A percentile compares a stretch with the other conserved stretches of the same genome.
Evolutionary conservation across 2,888 invertebrate genomes (phyloP).

Genomic region (Lampropteryx suffumata): DNA sequence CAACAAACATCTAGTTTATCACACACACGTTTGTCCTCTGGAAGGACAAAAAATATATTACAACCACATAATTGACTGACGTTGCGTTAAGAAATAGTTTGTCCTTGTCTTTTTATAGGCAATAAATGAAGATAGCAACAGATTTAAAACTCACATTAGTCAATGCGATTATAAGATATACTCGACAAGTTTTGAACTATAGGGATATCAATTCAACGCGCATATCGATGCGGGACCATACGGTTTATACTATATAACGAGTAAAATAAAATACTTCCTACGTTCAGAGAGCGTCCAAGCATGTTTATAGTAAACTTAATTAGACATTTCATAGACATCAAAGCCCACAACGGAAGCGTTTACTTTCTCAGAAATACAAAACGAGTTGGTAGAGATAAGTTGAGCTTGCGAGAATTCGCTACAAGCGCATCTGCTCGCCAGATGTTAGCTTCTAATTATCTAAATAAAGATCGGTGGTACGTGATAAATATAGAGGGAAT

Average conservation of each 20-base stretch:
- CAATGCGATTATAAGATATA: too few relatives aligned
- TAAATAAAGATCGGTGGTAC: slow-evolving; percentile 24
- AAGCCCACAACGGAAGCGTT: slow-evolving; percentile 26
- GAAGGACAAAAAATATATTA: too few relatives aligned
- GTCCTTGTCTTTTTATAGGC: too few relatives aligned
- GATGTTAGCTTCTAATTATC: slow-evolving; percentile 32
- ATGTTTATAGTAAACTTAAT: slow-evolving; percentile 8
- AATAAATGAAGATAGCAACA: too few relatives aligned
- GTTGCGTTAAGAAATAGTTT: too few relatives aligned
- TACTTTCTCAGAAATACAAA: slow-evolving; percentile 30
- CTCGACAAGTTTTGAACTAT: too few relatives aligned
- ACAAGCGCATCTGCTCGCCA: slow-evolving; percentile 26
- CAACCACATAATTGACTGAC: too few relatives aligned
- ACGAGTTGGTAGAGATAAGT: slow-evolving; percentile 26
- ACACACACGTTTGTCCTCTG: too few relatives aligned
- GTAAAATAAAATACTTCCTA: background rate
- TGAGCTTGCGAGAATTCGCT: slow-evolving; percentile 27
- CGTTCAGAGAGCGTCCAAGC: background rate
- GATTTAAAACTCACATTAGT: too few relatives aligned
- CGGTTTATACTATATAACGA: background rate
- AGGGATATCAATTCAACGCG: too few relatives aligned
- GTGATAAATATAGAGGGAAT: slow-evolving; percentile 21
- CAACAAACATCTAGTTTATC: too few relatives aligned
- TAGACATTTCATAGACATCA: slow-evolving; percentile 25
- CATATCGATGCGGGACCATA: too few relatives aligned